phyloP scores from a whole-genome alignment of 2,113 vertebrate genomes.

The Amblyornis subalaris region DNA sequence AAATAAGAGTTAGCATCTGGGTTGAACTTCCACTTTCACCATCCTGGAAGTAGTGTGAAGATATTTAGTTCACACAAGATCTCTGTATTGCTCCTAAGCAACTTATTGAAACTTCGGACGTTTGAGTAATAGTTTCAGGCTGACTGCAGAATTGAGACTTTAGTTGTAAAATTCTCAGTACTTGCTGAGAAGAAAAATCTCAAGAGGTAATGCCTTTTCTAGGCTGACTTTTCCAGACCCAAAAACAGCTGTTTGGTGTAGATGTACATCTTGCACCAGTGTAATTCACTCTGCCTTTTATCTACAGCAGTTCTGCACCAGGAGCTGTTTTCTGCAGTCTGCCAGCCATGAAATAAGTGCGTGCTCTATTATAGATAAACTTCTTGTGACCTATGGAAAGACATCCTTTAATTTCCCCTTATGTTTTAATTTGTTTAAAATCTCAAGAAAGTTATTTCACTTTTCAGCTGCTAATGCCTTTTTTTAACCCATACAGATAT shows the following conservation, averaged over 20 bases:
- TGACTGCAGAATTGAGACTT: neutral
- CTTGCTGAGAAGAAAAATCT: neutral
- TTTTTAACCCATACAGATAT: neutral
- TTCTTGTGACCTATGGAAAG: neutral
- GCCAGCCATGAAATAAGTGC: neutral
- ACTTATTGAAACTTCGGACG: neutral
- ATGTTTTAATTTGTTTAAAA: neutral
- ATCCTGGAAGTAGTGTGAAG: neutral
- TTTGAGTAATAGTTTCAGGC: neutral
- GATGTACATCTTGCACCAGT: neutral
- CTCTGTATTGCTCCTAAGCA: neutral
- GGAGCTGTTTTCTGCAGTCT: neutral
- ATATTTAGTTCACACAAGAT: neutral
- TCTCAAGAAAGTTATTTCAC: neutral
- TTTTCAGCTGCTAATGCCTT: neutral
- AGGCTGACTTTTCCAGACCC: neutral
- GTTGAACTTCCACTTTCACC: neutral
- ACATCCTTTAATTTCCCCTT: neutral
- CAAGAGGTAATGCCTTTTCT: neutral
- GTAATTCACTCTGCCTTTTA: neutral
- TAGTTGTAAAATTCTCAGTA: neutral
- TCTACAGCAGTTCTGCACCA: neutral
- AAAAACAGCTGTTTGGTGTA: neutral
- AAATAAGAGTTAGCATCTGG: neutral
- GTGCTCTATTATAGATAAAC: constrained; percentile 2